Base-by-base conservation (phyloP, 1,140 invertebrate genomes). In the Zaprionus tsacasi region DNA sequence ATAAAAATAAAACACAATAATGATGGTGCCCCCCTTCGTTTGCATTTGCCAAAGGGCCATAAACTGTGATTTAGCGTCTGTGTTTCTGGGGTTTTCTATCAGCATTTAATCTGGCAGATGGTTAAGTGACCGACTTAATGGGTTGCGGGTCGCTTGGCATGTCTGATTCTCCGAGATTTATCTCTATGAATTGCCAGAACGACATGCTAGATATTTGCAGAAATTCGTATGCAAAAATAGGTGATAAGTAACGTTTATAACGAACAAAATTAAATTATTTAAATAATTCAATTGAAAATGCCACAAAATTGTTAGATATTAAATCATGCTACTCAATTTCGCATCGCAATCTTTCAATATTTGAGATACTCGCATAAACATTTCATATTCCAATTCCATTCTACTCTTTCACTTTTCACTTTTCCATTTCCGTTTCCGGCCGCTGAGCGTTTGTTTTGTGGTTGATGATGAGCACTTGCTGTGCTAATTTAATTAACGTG, bases 401-500 rank as follows among this genome's bases (percentile, higher is more conserved):
- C 54, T 21, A 1, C 21, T 21, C 55, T 13, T 57, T 33, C 2
- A 45, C 40, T 17, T 13, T 57, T 33, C 2, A 45, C 40, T 17
- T 45, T 15, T 45, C n/a, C n/a, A 45, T 15, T 70, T 78, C 64
- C 52, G 70, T 73, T 54, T 55, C 45, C 45, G 35, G 59, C 40
- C 56, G 55, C 11, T 58, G 73, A 33, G 38, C 56, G 36, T 21
- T 40, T 64, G 43, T 36, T 75, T 61, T 60, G 55, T 61, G 66
- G 60, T 30, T 43, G 48, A 55, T 71, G 72, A 63, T 70, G 66
- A 61, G 64, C 79, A 55, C 77, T 70, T 81, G 80, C 70, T 72
- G 76, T 68, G 78, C 80, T 88, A 89, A 88, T 88, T 88, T 83
- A 89, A 88, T 88, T 83, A 88, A 81, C 81, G 77, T 67, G 72